Evolutionary conservation across 2,888 invertebrate genomes (phyloP).

Genomic region (Proisotoma minuta): DNA sequence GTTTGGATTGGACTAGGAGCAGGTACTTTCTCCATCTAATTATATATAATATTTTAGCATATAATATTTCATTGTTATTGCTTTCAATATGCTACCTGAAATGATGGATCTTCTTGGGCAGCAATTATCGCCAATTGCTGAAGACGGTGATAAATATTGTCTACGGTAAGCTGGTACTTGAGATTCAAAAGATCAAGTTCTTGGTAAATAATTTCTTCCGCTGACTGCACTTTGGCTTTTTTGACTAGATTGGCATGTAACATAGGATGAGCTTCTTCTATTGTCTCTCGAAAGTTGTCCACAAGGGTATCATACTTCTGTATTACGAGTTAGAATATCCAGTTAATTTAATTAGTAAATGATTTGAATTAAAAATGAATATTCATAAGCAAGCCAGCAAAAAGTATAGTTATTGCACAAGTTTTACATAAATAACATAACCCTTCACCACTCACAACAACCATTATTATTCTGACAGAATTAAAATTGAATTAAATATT

Average conservation of each 20-base stretch:
- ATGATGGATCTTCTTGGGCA: conserved; percentile 65
- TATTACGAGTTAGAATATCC: conserved; percentile 16
- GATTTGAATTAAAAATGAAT: neutral
- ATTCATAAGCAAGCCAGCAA: too few relatives aligned
- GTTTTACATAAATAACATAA: too few relatives aligned
- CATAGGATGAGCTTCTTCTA: conserved; percentile 75
- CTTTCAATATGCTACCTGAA: conserved; percentile 61
- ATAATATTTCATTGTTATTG: conserved; percentile 4
- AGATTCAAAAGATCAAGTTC: conserved; percentile 77
- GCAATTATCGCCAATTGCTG: conserved; percentile 61
- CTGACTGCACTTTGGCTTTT: conserved; percentile 51
- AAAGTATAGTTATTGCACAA: too few relatives aligned
- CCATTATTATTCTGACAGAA: too few relatives aligned
- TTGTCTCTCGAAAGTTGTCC: conserved; percentile 74
- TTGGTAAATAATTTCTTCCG: conserved; percentile 70
- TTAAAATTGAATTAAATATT: too few relatives aligned
- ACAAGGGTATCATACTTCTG: conserved; percentile 83
- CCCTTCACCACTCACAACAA: too few relatives aligned
- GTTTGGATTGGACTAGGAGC: conserved; percentile 48
- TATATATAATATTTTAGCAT: conserved; percentile 1
- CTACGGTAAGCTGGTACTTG: conserved; percentile 68
- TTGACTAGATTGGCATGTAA: conserved; percentile 59
- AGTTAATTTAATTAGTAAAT: conserved; percentile 11
- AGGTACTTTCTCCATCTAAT: conserved; percentile 40
- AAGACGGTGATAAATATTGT: conserved; percentile 64